A percentile compares a stretch with the other conserved stretches of the same genome.
These are phyloP conservation scores for Patella pellucida DNA, from an alignment of 2,888 invertebrate genomes.

Conservation along the genomic window DNA sequence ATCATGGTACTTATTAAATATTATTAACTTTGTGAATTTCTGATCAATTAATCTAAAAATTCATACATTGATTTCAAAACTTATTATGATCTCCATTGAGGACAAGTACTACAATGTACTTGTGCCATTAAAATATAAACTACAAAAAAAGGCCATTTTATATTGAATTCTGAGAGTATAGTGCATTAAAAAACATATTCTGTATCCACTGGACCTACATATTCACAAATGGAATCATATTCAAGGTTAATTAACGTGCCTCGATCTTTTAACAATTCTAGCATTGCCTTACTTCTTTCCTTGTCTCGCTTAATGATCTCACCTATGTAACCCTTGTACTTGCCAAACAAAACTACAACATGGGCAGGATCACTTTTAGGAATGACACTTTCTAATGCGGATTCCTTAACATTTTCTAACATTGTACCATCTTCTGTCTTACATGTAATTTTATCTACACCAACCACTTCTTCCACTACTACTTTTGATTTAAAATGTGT, in stretches of 20 bases:
- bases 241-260: constrained; percentile 64
- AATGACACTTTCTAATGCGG: constrained; percentile 71
- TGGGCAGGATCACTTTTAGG: constrained; percentile 64
- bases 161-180: neutral
- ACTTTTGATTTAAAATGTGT: constrained; percentile 63
- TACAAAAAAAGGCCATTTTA: neutral
- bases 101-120: no score
- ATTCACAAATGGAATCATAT: constrained; percentile 72
- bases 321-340: constrained; percentile 66
- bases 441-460: constrained; percentile 64
- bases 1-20: no score
- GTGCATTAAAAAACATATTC: constrained; percentile 54
- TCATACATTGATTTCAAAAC: no score
- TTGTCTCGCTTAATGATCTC: constrained; percentile 70
- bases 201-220: constrained; percentile 66
- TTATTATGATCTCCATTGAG: no score
- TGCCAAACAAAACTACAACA: constrained; percentile 70
- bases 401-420: constrained; percentile 66
- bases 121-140: no score
- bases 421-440: constrained; percentile 67
- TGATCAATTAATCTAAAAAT: no score
- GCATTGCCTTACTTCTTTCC: constrained; percentile 63
- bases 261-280: constrained; percentile 70
- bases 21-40: no score
- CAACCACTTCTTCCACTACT: constrained; percentile 67